Conservation (phyloP, 92 coral and sea anemone species). For the Palythoa grandis region DNA sequence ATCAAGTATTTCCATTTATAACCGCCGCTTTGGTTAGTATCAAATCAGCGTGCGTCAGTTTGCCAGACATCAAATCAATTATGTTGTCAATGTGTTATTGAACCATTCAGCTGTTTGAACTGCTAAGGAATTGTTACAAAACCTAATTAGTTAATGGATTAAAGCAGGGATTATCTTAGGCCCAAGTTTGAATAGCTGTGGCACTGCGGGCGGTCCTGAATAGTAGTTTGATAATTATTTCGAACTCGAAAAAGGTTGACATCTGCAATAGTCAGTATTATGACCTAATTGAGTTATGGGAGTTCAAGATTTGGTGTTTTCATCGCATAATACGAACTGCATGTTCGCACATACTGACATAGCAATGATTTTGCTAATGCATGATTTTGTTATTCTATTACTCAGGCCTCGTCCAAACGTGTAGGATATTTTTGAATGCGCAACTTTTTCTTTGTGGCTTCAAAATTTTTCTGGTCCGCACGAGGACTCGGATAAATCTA, state of each 20-base stretch:
- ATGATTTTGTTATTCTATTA: no score
- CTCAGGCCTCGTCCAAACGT: no score
- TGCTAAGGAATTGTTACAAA: slow-evolving; percentile 26
- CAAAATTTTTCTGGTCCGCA: no score
- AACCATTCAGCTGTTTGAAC: slow-evolving; percentile 33
- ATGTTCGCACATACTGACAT: no score
- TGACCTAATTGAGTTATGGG: no score
- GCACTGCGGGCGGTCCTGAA: background rate
- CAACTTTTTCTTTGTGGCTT: no score
- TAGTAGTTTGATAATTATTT: background rate
- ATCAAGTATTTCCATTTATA: background rate
- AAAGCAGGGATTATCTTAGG: slow-evolving; percentile 3
- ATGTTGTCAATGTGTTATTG: slow-evolving; percentile 31
- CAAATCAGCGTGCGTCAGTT: slow-evolving; percentile 6
- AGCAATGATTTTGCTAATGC: no score
- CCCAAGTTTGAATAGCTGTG: background rate
- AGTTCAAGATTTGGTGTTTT: no score
- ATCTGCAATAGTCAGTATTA: no score
- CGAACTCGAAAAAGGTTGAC: background rate
- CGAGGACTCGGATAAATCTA: no score
- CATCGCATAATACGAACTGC: no score
- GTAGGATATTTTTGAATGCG: no score
- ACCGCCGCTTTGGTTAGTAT: background rate
- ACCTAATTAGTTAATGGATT: slow-evolving; percentile 33
- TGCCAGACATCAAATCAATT: background rate